These are phyloP conservation scores for Phallusia fumigata DNA, from an alignment of 23 tunicate species.

Conservation along the genomic window DNA sequence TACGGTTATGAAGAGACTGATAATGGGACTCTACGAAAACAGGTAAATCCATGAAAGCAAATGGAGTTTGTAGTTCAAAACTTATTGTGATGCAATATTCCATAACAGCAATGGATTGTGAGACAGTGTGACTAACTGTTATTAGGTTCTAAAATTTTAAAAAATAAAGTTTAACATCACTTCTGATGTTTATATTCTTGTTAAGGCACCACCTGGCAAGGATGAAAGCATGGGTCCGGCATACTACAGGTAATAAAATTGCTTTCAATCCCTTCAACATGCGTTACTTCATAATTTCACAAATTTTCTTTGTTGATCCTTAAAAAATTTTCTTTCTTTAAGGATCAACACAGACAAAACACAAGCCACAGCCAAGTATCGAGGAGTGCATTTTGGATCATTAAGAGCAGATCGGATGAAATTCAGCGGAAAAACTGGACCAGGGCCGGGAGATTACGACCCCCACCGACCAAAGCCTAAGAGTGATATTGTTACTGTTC, in stretches of 20 bases:
- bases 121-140: too few species aligned
- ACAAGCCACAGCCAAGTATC: constrained; percentile 70
- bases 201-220: constrained; percentile 74
- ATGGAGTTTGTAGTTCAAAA: too few species aligned
- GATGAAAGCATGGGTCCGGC: constrained; percentile 90
- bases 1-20: constrained; percentile 95
- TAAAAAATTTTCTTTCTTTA: not conserved
- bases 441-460: constrained; percentile 86
- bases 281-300: not conserved
- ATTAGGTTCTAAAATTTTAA: not conserved
- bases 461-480: constrained; percentile 57
- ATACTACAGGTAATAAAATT: constrained; percentile 49
- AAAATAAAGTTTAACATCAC: too few species aligned
- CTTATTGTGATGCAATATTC: too few species aligned
- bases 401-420: constrained; percentile 57
- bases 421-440: constrained; percentile 67
- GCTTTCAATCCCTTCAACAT: too few species aligned
- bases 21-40: constrained; percentile 76
- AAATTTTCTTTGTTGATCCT: not conserved
- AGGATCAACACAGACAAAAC: constrained; percentile 18
- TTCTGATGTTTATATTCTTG: constrained; percentile 2
- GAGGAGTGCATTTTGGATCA: constrained; percentile 82
- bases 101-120: too few species aligned
- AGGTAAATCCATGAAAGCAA: too few species aligned
- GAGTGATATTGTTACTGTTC: constrained; percentile 48